Conservation (phyloP, 1,140 invertebrate species). For the Habropoda laboriosa region DNA sequence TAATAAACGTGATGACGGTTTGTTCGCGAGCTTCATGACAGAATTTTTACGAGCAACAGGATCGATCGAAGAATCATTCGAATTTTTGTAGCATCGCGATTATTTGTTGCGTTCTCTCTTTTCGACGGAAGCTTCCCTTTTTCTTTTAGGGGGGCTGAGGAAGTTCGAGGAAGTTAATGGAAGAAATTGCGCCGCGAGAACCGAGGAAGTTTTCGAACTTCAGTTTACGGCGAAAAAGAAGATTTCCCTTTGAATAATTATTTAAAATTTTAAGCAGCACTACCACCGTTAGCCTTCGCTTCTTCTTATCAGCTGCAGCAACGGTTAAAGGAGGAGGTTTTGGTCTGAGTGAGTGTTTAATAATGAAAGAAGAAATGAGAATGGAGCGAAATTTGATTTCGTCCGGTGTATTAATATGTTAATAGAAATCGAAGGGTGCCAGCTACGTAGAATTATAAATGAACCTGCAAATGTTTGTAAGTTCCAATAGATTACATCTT, state of each 20-base stretch:
- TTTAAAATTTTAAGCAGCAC: constrained; percentile 32
- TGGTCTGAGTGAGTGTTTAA: neutral
- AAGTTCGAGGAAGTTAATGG: constrained; percentile 8
- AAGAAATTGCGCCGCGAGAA: constrained; percentile 1
- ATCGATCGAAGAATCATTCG: neutral
- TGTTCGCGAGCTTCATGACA: constrained; percentile 6
- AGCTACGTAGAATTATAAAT: neutral
- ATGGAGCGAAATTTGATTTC: neutral
- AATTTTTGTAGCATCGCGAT: neutral
- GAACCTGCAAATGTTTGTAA: too few species aligned
- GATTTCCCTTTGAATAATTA: constrained; percentile 38
- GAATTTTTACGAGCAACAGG: constrained; percentile 26
- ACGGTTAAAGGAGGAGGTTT: too few species aligned
- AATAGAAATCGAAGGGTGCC: neutral
- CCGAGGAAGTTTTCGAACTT: constrained; percentile 3
- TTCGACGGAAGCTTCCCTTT: neutral
- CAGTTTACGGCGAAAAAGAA: constrained; percentile 2
- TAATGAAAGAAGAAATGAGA: neutral
- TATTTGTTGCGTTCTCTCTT: neutral
- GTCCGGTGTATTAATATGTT: neutral
- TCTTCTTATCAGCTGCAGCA: neutral
- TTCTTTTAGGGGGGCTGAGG: too few species aligned
- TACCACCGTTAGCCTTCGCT: neutral
- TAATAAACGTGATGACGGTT: constrained; percentile 27
- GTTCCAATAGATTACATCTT: too few species aligned